Conservation (phyloP, 2,797 vertebrate species). For the Picus viridis region DNA sequence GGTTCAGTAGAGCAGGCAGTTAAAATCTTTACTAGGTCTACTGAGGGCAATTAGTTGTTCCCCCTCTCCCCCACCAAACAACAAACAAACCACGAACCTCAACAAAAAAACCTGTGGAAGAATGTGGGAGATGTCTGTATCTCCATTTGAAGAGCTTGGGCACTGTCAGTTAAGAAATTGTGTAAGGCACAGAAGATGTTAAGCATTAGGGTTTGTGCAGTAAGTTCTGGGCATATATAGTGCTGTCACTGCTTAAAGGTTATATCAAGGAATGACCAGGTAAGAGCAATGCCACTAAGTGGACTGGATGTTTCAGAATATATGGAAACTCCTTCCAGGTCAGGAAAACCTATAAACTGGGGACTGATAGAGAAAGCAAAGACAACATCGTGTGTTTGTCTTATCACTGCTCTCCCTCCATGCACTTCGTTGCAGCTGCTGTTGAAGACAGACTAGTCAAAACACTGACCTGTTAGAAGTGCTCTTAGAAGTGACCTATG, state of each 20-base stretch:
- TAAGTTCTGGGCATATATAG: accelerated
- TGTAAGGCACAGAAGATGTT: neutral
- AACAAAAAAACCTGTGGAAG: too few species aligned
- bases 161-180: neutral
- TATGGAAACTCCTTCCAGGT: neutral
- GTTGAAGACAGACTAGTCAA: neutral
- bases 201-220: neutral
- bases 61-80: neutral
- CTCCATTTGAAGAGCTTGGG: neutral
- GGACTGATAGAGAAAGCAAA: neutral
- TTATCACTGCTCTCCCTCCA: neutral
- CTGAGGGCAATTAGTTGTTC: neutral
- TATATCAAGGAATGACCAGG: neutral
- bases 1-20: neutral
- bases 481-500: neutral
- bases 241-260: neutral
- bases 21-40: neutral
- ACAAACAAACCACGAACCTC: too few species aligned
- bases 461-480: neutral
- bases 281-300: neutral
- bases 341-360: neutral
- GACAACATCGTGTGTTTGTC: neutral
- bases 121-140: too few species aligned
- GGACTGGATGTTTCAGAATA: neutral
- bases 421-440: neutral